phyloP scores from a whole-genome alignment of 2,888 invertebrate genomes.

The Pyrrhosoma nymphula region DNA sequence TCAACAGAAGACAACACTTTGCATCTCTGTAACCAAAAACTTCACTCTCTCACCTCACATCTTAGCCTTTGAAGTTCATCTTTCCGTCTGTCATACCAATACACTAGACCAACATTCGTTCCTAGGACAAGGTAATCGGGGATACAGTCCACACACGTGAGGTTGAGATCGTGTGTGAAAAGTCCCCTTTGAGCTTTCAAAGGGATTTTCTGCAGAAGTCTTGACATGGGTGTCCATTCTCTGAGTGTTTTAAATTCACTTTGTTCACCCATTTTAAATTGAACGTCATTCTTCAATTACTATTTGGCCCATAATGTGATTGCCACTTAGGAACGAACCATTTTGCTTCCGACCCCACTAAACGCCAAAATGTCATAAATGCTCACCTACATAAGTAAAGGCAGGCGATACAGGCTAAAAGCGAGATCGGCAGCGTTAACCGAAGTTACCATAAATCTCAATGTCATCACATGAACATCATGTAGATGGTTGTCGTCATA shows the following conservation, averaged over 20 bases:
- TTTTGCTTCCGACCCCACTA: not conserved
- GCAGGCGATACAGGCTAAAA: not conserved
- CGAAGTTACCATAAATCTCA: not conserved
- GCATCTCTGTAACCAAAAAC: too few relatives aligned
- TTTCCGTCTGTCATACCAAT: constrained; percentile 91
- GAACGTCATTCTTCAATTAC: constrained; percentile 7
- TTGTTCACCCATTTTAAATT: constrained; percentile 44
- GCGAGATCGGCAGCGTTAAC: not conserved
- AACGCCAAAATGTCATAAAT: not conserved
- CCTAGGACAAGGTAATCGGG: constrained; percentile 91
- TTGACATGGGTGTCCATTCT: constrained; percentile 90
- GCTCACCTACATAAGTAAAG: not conserved
- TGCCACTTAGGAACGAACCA: not conserved
- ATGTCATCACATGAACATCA: not conserved
- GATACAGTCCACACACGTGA: constrained; percentile 92
- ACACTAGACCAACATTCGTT: constrained; percentile 91
- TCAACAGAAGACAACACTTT: not conserved
- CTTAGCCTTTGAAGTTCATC: constrained; percentile 88
- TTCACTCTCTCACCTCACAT: constrained; percentile 85
- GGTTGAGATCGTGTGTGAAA: constrained; percentile 86
- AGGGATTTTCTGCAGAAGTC: constrained; percentile 88
- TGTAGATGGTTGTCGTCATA: constrained; percentile 24
- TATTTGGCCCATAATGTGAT: not conserved
- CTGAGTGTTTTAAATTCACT: constrained; percentile 77
- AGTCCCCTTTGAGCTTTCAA: constrained; percentile 86